A percentile compares a stretch with the other conserved stretches of the same genome.
Evolutionary conservation across 2,888 invertebrate genomes (phyloP).

Genomic region (Coenonympha arcania): DNA sequence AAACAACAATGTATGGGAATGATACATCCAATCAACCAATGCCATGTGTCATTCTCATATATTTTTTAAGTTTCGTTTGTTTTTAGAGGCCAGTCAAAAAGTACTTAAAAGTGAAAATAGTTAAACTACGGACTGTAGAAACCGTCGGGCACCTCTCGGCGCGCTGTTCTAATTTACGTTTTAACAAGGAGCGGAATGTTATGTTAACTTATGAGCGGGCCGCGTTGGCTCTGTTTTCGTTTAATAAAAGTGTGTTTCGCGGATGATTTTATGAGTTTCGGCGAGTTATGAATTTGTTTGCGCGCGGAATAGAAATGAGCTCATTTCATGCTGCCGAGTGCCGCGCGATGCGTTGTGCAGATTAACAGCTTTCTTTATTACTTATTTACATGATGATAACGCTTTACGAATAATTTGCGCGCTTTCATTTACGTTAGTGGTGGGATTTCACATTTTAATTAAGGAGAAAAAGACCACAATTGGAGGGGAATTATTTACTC

Average conservation of each 20-base stretch:
- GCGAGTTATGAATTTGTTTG: conserved; percentile 57
- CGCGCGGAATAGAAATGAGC: conserved; percentile 51
- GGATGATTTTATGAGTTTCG: conserved; percentile 59
- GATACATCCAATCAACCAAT: no score
- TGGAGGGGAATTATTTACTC: no score
- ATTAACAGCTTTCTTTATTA: conserved; percentile 39
- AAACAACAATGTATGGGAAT: no score
- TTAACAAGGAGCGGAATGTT: conserved; percentile 61
- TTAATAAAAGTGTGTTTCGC: conserved; percentile 62
- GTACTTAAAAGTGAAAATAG: no score
- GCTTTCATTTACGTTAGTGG: conserved; percentile 22
- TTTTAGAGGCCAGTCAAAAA: no score
- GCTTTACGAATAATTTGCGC: conserved; percentile 23
- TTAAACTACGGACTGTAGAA: neutral
- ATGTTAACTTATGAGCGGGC: conserved; percentile 64
- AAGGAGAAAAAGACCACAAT: no score
- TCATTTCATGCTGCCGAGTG: conserved; percentile 44
- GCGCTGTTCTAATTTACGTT: conserved; percentile 57
- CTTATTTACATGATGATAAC: conserved; percentile 36
- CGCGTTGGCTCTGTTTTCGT: conserved; percentile 60
- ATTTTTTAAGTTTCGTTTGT: no score
- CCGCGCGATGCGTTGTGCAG: conserved; percentile 36
- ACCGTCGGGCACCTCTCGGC: neutral
- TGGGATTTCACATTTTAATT: neutral
- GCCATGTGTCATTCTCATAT: no score